Evolutionary conservation across 2,113 vertebrate species (phyloP).

Genomic region (Eudorcas thomsonii): DNA sequence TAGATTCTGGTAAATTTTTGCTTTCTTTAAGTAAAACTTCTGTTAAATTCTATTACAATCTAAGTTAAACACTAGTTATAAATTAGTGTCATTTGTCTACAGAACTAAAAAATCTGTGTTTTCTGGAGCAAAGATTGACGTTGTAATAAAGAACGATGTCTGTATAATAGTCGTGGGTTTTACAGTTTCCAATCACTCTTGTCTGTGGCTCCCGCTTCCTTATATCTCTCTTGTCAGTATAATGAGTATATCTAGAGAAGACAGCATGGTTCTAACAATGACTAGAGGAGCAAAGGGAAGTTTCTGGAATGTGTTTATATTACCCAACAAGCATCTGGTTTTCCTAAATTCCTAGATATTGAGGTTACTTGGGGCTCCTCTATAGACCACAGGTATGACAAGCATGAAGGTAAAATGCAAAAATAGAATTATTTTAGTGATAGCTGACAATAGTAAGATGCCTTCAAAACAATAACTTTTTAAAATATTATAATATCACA

Average conservation of each 20-base stretch:
- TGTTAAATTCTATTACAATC: background rate
- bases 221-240: background rate
- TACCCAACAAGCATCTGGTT: background rate
- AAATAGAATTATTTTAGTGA: constrained; percentile 1
- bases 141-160: background rate
- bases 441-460: background rate
- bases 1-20: background rate
- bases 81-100: background rate
- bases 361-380: background rate
- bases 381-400: background rate
- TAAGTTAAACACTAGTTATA: background rate
- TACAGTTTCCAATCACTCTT: background rate
- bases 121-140: background rate
- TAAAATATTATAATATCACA: background rate
- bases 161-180: background rate
- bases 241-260: background rate
- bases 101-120: background rate
- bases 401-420: background rate
- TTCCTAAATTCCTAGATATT: constrained; percentile 9
- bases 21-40: background rate
- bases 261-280: background rate
- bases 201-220: background rate
- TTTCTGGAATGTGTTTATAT: background rate
- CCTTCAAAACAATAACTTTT: background rate
- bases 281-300: background rate